These are phyloP conservation scores for Chaenogobius annularis DNA, from an alignment of 2,113 vertebrate genomes.

Conservation along the genomic window DNA sequence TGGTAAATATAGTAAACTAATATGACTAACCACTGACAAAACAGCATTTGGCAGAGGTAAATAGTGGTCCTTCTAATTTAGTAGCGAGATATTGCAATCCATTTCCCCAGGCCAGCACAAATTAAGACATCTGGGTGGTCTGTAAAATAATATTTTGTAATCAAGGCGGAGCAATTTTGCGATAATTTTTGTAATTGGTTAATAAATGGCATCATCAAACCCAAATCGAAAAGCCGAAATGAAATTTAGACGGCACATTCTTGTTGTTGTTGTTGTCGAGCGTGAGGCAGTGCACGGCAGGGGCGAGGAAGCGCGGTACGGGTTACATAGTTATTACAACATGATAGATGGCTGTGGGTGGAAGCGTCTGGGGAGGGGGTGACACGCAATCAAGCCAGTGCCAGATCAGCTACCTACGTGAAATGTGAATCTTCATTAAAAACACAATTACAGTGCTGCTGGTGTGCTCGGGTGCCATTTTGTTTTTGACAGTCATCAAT, in stretches of 20 bases:
- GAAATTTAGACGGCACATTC: conserved; percentile 14
- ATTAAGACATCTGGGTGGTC: conserved; percentile 1
- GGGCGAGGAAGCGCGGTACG: conserved; percentile 18
- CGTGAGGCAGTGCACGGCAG: conserved; percentile 2
- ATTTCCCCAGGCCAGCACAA: neutral
- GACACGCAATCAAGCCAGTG: conserved; percentile 58
- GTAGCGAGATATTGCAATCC: neutral
- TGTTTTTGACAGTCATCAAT: conserved; percentile 71
- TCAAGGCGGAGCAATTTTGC: conserved; percentile 5
- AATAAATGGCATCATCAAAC: conserved; percentile 4
- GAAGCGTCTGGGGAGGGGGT: neutral
- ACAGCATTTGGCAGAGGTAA: neutral
- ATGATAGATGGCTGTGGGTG: conserved; percentile 49
- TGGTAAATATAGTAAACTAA: neutral
- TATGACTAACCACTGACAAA: neutral
- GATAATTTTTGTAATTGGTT: conserved; percentile 4
- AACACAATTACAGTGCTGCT: conserved; percentile 60
- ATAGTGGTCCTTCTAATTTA: neutral
- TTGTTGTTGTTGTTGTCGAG: neutral
- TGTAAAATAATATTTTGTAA: neutral
- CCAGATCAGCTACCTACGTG: conserved; percentile 55
- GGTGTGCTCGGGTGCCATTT: conserved; percentile 58
- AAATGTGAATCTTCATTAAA: conserved; percentile 70
- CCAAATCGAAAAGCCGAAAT: neutral
- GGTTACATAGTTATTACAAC: conserved; percentile 40